phyloP scores from a whole-genome alignment of 2,113 vertebrate genomes.

The Picathartes gymnocephalus region DNA sequence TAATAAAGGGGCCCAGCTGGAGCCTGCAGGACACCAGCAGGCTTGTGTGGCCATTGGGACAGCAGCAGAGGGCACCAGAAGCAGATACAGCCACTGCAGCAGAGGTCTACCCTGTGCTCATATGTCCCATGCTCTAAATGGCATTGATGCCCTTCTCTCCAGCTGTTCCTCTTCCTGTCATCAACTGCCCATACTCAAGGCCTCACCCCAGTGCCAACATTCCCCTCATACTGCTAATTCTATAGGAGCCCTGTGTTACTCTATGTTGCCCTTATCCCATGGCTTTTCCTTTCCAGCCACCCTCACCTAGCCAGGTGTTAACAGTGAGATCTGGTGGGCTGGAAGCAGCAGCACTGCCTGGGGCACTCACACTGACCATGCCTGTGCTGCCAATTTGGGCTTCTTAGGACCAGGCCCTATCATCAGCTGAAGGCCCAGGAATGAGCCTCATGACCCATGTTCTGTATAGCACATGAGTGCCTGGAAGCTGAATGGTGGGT shows the following conservation, averaged over 20 bases:
- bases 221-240: not conserved
- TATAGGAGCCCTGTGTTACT: not conserved
- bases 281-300: not conserved
- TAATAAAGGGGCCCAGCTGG: not conserved
- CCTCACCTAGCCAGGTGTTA: accelerated
- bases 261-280: not conserved
- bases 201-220: not conserved
- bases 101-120: not conserved
- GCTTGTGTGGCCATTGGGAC: not conserved
- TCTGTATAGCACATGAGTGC: not conserved
- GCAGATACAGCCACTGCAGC: not conserved
- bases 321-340: not conserved
- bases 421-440: not conserved
- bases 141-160: not conserved
- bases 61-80: not conserved
- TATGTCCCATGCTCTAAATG: not conserved
- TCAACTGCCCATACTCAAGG: not conserved
- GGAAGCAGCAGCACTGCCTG: not conserved
- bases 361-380: accelerated
- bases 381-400: not conserved
- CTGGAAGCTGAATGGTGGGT: not conserved
- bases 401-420: not conserved
- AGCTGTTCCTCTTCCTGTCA: not conserved
- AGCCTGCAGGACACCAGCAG: not conserved
- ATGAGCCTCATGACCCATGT: not conserved